phyloP scores from a whole-genome alignment of 2,888 invertebrate species.

The Acheta domesticus region DNA sequence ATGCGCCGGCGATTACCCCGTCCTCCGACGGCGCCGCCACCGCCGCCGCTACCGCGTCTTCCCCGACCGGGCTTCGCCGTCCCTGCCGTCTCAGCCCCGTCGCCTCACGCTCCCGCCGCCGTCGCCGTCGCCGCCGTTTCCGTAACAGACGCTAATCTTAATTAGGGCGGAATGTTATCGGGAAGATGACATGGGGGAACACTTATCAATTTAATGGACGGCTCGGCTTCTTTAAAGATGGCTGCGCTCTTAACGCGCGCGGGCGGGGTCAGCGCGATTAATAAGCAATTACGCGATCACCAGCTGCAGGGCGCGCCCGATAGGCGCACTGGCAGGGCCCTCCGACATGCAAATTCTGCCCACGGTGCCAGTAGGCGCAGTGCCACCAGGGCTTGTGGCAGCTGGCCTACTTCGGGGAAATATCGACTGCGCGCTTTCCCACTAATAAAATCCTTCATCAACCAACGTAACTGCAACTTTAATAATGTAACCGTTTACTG shows the following conservation, averaged over 20 bases:
- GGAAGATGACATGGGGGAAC: not conserved
- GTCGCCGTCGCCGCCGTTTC: not conserved
- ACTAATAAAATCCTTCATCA: no score
- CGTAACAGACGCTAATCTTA: slow-evolving; percentile 18
- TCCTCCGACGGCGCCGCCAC: not conserved
- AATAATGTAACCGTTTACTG: no score
- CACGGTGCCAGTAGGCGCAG: no score
- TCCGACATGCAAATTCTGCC: no score
- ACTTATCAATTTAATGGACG: slow-evolving; percentile 18
- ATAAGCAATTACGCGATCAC: not conserved
- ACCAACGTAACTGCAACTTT: no score
- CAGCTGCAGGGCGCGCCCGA: no score
- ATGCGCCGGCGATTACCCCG: slow-evolving; percentile 18
- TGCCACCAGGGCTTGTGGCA: no score
- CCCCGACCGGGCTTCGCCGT: not conserved
- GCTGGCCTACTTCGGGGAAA: no score
- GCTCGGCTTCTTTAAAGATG: slow-evolving; percentile 10
- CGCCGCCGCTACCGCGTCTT: not conserved
- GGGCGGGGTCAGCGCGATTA: not conserved
- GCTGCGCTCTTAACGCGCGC: not conserved
- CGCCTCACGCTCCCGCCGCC: not conserved
- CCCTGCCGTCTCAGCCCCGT: not conserved
- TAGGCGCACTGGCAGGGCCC: no score
- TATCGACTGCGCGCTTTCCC: no score
- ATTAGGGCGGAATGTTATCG: slow-evolving; percentile 6